These are phyloP conservation scores for Seladonia tumulorum DNA, from an alignment of 2,888 invertebrate species.

Conservation along the genomic window DNA sequence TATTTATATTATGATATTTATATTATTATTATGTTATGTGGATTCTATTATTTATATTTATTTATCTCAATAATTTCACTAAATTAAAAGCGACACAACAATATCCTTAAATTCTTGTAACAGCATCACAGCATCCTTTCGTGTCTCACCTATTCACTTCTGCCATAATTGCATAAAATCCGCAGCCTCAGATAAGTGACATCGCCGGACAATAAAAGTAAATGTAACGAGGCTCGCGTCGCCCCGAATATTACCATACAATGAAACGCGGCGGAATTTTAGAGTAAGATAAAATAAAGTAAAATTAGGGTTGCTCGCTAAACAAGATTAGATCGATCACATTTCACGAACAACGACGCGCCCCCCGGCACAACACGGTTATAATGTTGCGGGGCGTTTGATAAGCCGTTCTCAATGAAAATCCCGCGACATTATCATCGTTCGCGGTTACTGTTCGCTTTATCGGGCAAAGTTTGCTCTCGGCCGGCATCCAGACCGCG, in stretches of 20 bases:
- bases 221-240: not conserved
- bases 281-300: not conserved
- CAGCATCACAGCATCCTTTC: too few species aligned
- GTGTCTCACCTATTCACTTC: too few species aligned
- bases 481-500: slow-evolving; percentile 13
- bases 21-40: too few species aligned
- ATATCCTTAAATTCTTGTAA: too few species aligned
- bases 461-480: slow-evolving; percentile 44
- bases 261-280: not conserved
- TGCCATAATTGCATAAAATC: too few species aligned
- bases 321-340: not conserved
- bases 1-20: not conserved
- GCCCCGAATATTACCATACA: not conserved
- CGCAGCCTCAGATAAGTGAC: not conserved
- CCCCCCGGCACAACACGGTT: not conserved
- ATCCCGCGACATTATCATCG: slow-evolving; percentile 29
- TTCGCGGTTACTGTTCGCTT: slow-evolving; percentile 31
- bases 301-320: not conserved
- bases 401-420: slow-evolving; percentile 35
- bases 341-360: not conserved
- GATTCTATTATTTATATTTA: too few species aligned
- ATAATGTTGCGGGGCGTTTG: slow-evolving; percentile 22
- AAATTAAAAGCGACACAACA: too few species aligned
- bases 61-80: too few species aligned
- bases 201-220: not conserved